These are phyloP conservation scores for Netelia fuscicornis DNA, from an alignment of 2,888 invertebrate species.

Conservation along the genomic window DNA sequence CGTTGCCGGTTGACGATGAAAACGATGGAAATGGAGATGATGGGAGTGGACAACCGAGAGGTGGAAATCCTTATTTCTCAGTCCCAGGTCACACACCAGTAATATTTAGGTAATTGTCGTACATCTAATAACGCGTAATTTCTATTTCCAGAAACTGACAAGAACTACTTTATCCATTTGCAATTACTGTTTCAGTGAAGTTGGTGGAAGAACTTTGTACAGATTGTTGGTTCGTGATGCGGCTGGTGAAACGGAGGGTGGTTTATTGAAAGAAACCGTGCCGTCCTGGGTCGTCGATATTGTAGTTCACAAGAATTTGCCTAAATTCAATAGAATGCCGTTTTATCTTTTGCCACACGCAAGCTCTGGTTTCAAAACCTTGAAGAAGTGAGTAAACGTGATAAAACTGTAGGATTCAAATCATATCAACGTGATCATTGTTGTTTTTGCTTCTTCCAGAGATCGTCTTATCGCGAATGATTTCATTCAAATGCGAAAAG, in stretches of 20 bases:
- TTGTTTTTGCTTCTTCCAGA: constrained; percentile 85
- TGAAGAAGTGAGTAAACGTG: constrained; percentile 86
- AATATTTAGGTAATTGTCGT: constrained; percentile 92
- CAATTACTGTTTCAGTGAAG: constrained; percentile 89
- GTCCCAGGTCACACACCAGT: constrained; percentile 98
- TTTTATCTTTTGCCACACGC: constrained; percentile 98
- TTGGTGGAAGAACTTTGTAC: constrained; percentile 97
- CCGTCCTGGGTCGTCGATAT: constrained; percentile 98
- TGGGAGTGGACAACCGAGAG: constrained; percentile 81
- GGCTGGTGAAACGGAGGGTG: constrained; percentile 97
- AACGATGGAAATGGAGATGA: constrained; percentile 89
- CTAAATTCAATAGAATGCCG: constrained; percentile 98
- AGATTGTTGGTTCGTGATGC: constrained; percentile 95
- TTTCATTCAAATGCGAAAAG: constrained; percentile 99
- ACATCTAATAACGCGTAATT: neutral
- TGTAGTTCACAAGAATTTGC: constrained; percentile 96
- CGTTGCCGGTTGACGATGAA: constrained; percentile 90
- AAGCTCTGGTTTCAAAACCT: constrained; percentile 88
- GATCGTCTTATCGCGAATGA: constrained; percentile 99
- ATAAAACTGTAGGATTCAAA: neutral
- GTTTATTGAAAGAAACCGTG: constrained; percentile 96
- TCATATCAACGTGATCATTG: neutral
- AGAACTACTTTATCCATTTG: neutral
- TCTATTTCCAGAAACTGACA: constrained; percentile 5
- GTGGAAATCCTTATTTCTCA: constrained; percentile 90